Evolutionary conservation across 2,797 vertebrate genomes (phyloP).

Genomic region (Oophaga sylvatica): DNA sequence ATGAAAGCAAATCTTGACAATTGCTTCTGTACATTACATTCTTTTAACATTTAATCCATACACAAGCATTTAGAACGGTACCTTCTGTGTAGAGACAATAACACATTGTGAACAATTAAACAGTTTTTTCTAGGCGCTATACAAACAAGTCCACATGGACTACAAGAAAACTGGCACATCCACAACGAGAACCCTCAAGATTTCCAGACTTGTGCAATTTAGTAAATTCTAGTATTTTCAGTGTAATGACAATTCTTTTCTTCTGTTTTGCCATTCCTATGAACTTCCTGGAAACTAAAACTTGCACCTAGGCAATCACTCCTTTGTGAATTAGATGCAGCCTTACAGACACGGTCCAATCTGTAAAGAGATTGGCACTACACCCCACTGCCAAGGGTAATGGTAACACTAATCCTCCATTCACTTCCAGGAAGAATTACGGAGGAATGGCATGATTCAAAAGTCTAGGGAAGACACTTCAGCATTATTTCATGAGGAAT

Average conservation of each 20-base stretch:
- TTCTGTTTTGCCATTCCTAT: background rate
- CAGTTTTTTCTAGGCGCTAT: background rate
- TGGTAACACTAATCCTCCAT: no score
- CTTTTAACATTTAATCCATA: constrained; percentile 19
- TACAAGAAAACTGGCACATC: background rate
- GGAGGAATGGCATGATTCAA: no score
- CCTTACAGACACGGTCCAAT: no score
- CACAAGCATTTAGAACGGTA: background rate
- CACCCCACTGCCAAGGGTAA: no score
- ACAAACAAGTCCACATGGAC: no score
- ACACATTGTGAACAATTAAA: background rate
- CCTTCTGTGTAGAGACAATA: background rate
- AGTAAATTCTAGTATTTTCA: background rate
- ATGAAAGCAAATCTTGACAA: background rate
- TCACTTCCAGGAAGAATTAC: no score
- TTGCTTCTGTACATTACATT: constrained; percentile 17
- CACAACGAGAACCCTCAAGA: background rate
- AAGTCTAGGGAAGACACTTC: no score
- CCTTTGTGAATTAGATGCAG: no score
- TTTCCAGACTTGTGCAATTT: background rate
- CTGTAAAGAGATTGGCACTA: no score
- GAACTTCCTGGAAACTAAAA: background rate
- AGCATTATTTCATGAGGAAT: no score
- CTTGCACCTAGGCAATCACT: no score
- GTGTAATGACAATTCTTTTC: background rate